These are phyloP conservation scores for Oophaga pumilio DNA, from an alignment of 2,113 vertebrate species.

Conservation along the genomic window DNA sequence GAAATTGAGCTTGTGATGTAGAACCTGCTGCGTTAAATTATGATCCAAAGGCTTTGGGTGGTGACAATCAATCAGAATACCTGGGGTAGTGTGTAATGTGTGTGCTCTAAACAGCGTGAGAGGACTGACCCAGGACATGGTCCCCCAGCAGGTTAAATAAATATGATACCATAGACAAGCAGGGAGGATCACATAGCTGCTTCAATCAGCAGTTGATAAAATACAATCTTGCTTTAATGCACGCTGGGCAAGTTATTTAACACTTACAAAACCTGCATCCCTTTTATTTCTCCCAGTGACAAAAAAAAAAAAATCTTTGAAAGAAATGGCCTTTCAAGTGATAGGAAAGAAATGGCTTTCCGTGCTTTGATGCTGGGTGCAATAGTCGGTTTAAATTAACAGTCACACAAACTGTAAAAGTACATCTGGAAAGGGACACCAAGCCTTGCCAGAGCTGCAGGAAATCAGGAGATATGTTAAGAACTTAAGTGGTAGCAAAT, in stretches of 20 bases:
- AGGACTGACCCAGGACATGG: conserved; percentile 81
- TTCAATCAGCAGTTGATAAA: conserved; percentile 88
- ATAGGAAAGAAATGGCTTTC: conserved; percentile 57
- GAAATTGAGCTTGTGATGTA: conserved; percentile 72
- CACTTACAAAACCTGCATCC: conserved; percentile 75
- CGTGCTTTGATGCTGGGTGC: conserved; percentile 58
- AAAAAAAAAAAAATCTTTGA: conserved; percentile 65
- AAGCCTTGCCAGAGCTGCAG: conserved; percentile 42
- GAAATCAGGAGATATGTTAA: conserved; percentile 55
- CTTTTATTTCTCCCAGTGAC: conserved; percentile 64
- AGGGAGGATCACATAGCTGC: conserved; percentile 86
- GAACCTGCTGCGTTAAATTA: conserved; percentile 98
- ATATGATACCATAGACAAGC: conserved; percentile 91
- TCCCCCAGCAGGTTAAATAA: conserved; percentile 97
- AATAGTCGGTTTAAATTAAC: conserved; percentile 58
- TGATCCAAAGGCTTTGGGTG: conserved; percentile 87
- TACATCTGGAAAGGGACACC: conserved; percentile 51
- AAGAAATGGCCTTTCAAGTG: conserved; percentile 74
- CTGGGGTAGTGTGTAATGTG: conserved; percentile 90
- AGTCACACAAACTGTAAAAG: conserved; percentile 57
- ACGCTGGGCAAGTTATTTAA: conserved; percentile 85
- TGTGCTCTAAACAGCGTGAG: conserved; percentile 88
- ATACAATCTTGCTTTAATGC: conserved; percentile 80
- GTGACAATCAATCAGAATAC: conserved; percentile 95
- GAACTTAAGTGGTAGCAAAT: conserved; percentile 58